Evolutionary conservation across 1,140 invertebrate species (phyloP).

Genomic region (Drosophila rufa): DNA sequence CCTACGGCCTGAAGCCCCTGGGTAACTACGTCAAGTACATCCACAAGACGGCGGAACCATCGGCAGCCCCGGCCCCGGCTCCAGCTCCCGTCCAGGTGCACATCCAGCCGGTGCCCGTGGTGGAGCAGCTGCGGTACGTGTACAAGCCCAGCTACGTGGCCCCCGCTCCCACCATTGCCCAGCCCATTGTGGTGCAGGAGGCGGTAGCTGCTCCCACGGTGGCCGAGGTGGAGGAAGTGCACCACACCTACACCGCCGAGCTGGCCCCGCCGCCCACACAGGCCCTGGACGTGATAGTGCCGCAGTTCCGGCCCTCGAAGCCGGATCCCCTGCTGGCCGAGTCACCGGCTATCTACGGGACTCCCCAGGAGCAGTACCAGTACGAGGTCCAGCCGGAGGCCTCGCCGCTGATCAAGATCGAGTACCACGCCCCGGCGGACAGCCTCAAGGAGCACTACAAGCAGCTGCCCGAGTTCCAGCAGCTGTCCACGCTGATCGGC

Average conservation of each 20-base stretch:
- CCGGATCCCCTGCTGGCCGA: conserved; percentile 65
- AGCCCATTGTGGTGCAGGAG: conserved; percentile 74
- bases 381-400: conserved; percentile 52
- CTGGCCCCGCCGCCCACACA: conserved; percentile 26
- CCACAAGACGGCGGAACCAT: conserved; percentile 14
- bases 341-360: conserved; percentile 42
- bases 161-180: conserved; percentile 40
- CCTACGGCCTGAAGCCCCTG: conserved; percentile 44
- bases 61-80: conserved; percentile 4
- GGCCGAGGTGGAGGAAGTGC: conserved; percentile 46
- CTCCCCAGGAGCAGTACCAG: conserved; percentile 52
- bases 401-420: conserved; percentile 70
- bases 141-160: conserved; percentile 54
- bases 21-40: conserved; percentile 52
- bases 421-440: conserved; percentile 69
- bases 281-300: conserved; percentile 10
- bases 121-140: conserved; percentile 77
- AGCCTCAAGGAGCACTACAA: conserved; percentile 74
- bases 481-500: conserved; percentile 75
- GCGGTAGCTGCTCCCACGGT: neutral
- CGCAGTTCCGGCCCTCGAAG: conserved; percentile 68
- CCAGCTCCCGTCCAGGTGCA: conserved; percentile 67
- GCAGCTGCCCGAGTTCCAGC: conserved; percentile 69
- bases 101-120: conserved; percentile 77
- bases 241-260: conserved; percentile 67